Evolutionary conservation across 2,113 vertebrate species (phyloP), one percentile per base, ranked within the genome.

Genomic region (Protobothrops mucrosquamatus): DNA sequence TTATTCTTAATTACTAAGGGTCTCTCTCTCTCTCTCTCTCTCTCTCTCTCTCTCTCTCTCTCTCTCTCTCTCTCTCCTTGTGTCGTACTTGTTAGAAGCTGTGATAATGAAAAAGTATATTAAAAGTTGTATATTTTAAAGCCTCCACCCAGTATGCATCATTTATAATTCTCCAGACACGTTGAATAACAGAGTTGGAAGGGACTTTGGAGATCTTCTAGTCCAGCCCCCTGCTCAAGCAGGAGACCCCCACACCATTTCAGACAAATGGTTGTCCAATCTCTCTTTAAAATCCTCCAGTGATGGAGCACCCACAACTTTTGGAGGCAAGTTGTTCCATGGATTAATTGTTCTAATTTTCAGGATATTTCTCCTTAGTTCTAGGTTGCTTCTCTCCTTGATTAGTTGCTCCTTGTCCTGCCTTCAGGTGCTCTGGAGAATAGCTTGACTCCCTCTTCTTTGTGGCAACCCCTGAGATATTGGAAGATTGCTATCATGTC

Each of bases 121-220:
- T 97, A 96, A 95, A 24, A 96, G 95, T 96, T 97, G 97, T 97
- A 97, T 97, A 97, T 98, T 98, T 98, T 97, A 97, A 93, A 96
- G 95, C 94, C 95, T 97, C 97, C 92, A 34, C 15, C n/a, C n/a
- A 18, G 14, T 18, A 74, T 95, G 93, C 94, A 86, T 93, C 94
- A 96, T 95, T 87, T 93, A 96, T 95, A 69, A 94, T 92, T 96
- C 69, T 92, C 90, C 69, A n/a, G 91, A 92, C 94, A 91, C 93
- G 3, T 64, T 29, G 59, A 64, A 29, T 64, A 64, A 64, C 26
- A 29, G 59, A 29, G 24, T 61, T 61, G 26, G 56, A 57, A 57
- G 22, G 56, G 56, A 24, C 22, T 2, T 23, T 57, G 22, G 59
- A 29, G 10, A 26, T 29, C 26, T 29, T 29, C 59, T 64, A 64